phyloP scores from a whole-genome alignment of 2,888 invertebrate genomes.

The Micoletzkya japonica region DNA sequence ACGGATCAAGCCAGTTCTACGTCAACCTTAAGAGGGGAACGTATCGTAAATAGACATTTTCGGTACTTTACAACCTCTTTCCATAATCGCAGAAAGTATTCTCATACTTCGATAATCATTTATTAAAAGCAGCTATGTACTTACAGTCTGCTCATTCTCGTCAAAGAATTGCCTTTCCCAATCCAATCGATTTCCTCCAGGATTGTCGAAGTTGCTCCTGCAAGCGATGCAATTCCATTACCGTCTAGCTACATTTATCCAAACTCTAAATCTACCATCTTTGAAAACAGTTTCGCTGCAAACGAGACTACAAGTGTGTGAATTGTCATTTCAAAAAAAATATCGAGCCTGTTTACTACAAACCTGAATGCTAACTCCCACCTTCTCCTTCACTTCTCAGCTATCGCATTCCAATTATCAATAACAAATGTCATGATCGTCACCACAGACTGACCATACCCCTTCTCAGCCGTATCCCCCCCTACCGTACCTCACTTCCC shows the following conservation, averaged over 20 bases:
- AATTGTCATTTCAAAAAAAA: too few species aligned
- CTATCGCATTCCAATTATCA: too few species aligned
- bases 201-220: conserved; percentile 40
- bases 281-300: too few species aligned
- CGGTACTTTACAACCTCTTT: not conserved
- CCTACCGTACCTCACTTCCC: conserved; percentile 9
- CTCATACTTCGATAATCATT: not conserved
- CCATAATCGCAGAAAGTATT: not conserved
- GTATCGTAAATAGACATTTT: conserved; percentile 4
- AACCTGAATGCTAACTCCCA: too few species aligned
- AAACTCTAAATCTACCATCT: too few species aligned
- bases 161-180: conserved; percentile 61
- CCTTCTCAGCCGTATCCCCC: not conserved
- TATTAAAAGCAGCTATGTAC: not conserved
- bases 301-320: too few species aligned
- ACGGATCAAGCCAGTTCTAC: conserved; percentile 20
- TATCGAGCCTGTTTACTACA: too few species aligned
- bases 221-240: conserved; percentile 29
- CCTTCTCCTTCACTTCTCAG: too few species aligned
- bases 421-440: too few species aligned
- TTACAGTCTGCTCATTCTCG: conserved; percentile 38
- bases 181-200: conserved; percentile 47
- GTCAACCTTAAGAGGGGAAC: conserved; percentile 16
- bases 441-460: not conserved
- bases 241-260: too few species aligned